Evolutionary conservation across 2,888 invertebrate genomes (phyloP), one percentile per base, ranked within the genome.

Genomic region (Caenorhabditis wallacei): DNA sequence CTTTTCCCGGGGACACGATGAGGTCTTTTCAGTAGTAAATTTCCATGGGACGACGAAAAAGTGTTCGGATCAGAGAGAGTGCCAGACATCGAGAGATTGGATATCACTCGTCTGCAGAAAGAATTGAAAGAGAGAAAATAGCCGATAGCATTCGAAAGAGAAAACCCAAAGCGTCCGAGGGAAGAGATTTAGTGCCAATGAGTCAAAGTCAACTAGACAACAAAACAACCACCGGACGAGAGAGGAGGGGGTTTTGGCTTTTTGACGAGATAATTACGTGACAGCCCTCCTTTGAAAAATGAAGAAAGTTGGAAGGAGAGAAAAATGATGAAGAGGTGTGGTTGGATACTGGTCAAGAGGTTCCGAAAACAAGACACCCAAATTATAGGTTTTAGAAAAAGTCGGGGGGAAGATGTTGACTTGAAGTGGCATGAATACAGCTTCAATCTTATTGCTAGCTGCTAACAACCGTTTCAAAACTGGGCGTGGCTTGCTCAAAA

Each of bases 261-360:
- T 78, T 70, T 70, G 70, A 68, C 57, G 70, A 76, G 76, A 76
- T 63, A 76, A 76, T 64, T 69, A 56, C 70, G 69, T 56, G 66
- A 70, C 66, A 66, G 66, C 48, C 22, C 4, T 16, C 13, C 35
- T 35, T 4, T 4, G 35, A 13, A 16, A 48, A 35, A 26, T 7
- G 20, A 66, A 37, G 22, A 37, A 48, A 20, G 30, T 20, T 46
- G 54, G 13, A 13, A 13, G 40, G 11, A 26, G 61, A 22, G 26
- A 16, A 48, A 18, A 48, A 43, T 4, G 35, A 26, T 26, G 66
- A 53, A 37, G 13, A 51, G 30, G 53, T 66, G 66, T 66, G 63
- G 63, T 26, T 63, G 66, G 13, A 13, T 13, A 11, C 13, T 40
- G 30, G 64, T 64, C 51, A 53, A 53, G 37, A 51, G 35, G 30